Base-by-base conservation (phyloP, 1,140 invertebrate species). In the Aphis gossypii region DNA sequence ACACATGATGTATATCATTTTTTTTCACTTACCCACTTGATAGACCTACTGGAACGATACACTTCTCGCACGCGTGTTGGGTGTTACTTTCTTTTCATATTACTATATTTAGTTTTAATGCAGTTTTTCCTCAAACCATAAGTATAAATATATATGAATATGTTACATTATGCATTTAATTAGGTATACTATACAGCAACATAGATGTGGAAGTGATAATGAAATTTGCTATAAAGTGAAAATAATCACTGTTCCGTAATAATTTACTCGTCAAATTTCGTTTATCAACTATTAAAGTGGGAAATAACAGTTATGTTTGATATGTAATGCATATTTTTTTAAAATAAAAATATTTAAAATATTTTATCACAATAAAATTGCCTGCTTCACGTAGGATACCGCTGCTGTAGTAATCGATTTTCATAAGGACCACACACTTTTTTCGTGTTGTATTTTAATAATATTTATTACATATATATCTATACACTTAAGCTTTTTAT, bases 21-120 rank as follows among this genome's bases (percentile, higher is more conserved):
- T 82, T 54, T 92, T 84, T 84, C 48, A 30, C 82, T 93, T 38
- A 82, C 92, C 92, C 92, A 93, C 92, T 93, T 93, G 76, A 83
- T 51, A 93, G 92, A 93, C 82, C 92, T 93, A 93, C 92, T 93
- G 92, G 92, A 93, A 93, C 92, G 82, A 48, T 92, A 91, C 90
- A 82, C 35, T 38, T 38, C 20, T 21, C 60, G 90, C 38, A n/a
- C 48, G 60, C 30, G 30, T 46, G 41, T 48, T 23, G 44, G 60
- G 51, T 30, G 76, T 93, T 93, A 93, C 92, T 93, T 93, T 93
- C 92, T 86, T 93, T 93, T 93, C 82, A 54, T 86, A 86, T 51
- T 51, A 84, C 92, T 38, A n/a, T 76, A 76, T 21, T 14, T 76
- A 76, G 14, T n/a, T n/a, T 76, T 76, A 83, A 92, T 83, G 88